Conservation (phyloP, 2,797 vertebrate genomes). For the Protonibea diacanthus region DNA sequence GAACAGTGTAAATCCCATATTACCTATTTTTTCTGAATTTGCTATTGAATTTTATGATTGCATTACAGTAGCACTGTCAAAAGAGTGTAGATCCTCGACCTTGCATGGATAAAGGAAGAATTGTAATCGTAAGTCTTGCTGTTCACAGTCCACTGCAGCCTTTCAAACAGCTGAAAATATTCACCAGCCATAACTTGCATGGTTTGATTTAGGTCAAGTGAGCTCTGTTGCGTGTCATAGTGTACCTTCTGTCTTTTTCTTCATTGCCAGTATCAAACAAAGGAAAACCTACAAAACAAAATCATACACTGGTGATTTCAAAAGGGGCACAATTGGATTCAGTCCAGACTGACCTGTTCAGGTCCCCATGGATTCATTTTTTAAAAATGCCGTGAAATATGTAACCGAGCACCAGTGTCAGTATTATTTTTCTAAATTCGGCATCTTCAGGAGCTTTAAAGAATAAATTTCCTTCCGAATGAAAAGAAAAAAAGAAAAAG, state of each 20-base stretch:
- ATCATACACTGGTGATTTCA: neutral
- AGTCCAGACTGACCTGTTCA: neutral
- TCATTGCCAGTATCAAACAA: neutral
- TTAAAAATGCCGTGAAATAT: too few relatives aligned
- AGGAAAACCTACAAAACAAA: neutral
- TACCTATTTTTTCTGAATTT: constrained; percentile 1
- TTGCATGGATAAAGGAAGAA: constrained; percentile 3
- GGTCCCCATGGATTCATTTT: too few relatives aligned
- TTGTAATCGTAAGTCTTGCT: neutral
- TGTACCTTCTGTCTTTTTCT: neutral
- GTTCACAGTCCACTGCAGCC: neutral
- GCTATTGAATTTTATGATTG: neutral
- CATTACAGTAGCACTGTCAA: neutral
- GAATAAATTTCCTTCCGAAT: neutral
- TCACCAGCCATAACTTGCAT: neutral
- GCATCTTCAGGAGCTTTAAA: neutral
- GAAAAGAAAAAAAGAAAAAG: neutral
- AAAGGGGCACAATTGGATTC: neutral
- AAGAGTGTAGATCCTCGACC: neutral
- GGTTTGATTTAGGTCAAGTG: neutral
- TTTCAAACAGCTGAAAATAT: constrained; percentile 10
- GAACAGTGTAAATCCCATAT: constrained; percentile 1
- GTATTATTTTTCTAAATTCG: too few relatives aligned
- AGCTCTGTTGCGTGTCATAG: neutral
- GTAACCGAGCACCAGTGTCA: too few relatives aligned